Conservation (phyloP, 2,113 vertebrate genomes). For the Ginglymostoma cirratum region DNA sequence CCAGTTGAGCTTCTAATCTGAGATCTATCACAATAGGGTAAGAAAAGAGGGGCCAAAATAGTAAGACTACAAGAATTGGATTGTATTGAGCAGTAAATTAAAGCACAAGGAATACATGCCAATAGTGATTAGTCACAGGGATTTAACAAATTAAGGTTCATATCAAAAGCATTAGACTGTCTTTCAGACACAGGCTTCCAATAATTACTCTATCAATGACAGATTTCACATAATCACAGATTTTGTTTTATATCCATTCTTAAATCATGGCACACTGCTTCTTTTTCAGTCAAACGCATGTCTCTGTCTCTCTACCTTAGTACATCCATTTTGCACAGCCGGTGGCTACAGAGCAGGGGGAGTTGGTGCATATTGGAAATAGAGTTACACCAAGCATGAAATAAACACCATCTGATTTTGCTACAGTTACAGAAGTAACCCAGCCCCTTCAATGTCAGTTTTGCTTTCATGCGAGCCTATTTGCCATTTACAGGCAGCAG, state of each 20-base stretch:
- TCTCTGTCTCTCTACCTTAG: not conserved
- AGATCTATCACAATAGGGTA: not conserved
- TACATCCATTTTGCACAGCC: not conserved
- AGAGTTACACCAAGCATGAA: not conserved
- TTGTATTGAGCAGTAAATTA: not conserved
- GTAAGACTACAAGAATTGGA: not conserved
- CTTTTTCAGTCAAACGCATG: not conserved
- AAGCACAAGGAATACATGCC: not conserved
- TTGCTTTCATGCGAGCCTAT: not conserved
- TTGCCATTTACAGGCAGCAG: not conserved
- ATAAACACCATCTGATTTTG: not conserved
- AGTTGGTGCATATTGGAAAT: not conserved
- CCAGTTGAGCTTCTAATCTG: not conserved
- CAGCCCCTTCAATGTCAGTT: not conserved
- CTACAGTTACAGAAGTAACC: not conserved
- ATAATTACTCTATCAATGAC: not conserved
- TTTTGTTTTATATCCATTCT: not conserved
- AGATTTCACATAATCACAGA: not conserved
- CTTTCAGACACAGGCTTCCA: not conserved
- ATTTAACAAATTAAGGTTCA: not conserved
- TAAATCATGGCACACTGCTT: not conserved
- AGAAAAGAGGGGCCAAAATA: not conserved
- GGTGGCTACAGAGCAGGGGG: not conserved
- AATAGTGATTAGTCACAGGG: not conserved
- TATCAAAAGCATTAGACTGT: not conserved